Evolutionary conservation across 1,140 invertebrate species (phyloP), one percentile per base, ranked within the genome.

Genomic region (Atopsyche davidsoni): DNA sequence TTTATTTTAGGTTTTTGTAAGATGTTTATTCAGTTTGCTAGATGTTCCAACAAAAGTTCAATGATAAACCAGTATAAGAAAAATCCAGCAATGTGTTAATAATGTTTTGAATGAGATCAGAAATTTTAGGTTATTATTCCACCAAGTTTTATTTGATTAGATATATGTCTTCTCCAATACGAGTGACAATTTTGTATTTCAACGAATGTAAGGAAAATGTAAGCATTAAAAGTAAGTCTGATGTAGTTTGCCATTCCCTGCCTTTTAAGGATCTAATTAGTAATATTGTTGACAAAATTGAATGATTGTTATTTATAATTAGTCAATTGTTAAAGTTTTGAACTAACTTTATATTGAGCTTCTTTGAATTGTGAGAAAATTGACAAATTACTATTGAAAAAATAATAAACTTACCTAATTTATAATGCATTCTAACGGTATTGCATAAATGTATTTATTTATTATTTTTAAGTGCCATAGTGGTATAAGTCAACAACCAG

Each of bases 321-420:
- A 25, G 46, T 41, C 38, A 49, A 49, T 49, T 49, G 46, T 49
- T 49, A 24, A 40, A 39, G 18, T 49, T 46, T 49, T 49, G 21
- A 39, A 49, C 16, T 11, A 38, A 25, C 13, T 21, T 38, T 40
- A 25, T 49, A 41, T 49, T 49, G 46, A 49, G 25, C 46, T 49
- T 49, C 38, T 18, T 21, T 49, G 23, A 28, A n/a, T 7, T 6
- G 24, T 28, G 24, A 7, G n/a, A n/a, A n/a, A n/a, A n/a, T 22
- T 34, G 46, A 39, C 46, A 49, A 49, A 49, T 49, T 49, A 49
- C 6, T 28, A 28, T n/a, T 28, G 24, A n/a, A n/a, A 28, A n/a
- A n/a, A 28, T n/a, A n/a, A 28, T 6, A 28, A n/a, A 28, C n/a
- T 28, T 28, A 28, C n/a, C 6, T 7, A n/a, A n/a, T 7, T 40